Base-by-base conservation (phyloP, 2,797 vertebrate species). In the Arvicola amphibius region DNA sequence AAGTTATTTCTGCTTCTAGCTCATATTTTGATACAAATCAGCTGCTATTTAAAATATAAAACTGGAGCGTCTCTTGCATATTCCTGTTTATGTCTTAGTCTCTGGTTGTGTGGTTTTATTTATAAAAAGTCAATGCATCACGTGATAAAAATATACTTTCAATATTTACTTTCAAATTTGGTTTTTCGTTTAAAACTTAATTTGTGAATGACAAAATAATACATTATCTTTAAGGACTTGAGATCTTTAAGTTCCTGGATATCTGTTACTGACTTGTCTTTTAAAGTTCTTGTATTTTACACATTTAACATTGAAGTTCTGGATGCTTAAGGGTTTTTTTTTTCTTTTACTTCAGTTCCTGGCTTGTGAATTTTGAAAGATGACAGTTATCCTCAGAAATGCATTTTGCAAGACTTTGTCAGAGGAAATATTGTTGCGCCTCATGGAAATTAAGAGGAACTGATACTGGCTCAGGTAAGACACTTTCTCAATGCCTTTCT, bases 331-430 rank as follows among this genome's bases (percentile, higher is more conserved):
- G 23, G 1, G 29, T 37, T 63, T 83, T 29, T 27, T 73, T 46
- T 13, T n/a, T 7, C 5, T 96, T 56, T 34, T n/a, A 61, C 76
- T 90, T 92, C 77, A 84, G 76, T 93, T 95, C 63, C 77, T 92
- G 14, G 56, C 56, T 4, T 23, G 65, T 61, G 9, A 51, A 27
- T 92, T 97, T 96, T 97, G 90, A 97, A 97, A 96, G 87, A 71
- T 37, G 80, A 93, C 77, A 83, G 56, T 94, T 95, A 93, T 17
- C 48, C 40, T 29, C 88, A 92, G 23, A 77, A 17, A 61, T 16
- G 80, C 34, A 92, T 97, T 96, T 96, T 91, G 78, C 43, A 97
- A 97, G 85, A 74, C 79, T 96, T 78, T 93, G 67, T 83, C 59
- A 93, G 40, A 80, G 81, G 92, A 97, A 97, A 77, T 85, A 32